Evolutionary conservation across 2,888 invertebrate genomes (phyloP), one percentile per base, ranked within the genome.

Genomic region (Orchesella flavescens): DNA sequence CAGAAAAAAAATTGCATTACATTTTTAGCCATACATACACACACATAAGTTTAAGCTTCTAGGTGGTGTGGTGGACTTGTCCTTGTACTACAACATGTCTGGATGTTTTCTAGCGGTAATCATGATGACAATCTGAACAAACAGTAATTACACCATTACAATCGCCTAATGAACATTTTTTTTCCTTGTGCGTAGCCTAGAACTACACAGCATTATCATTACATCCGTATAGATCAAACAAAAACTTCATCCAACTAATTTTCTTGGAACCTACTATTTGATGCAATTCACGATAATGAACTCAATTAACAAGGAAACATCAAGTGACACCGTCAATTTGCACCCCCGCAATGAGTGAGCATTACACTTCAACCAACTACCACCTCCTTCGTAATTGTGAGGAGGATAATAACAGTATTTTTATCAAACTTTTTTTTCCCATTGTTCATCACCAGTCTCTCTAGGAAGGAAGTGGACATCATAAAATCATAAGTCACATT

Each of bases 111-210:
- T 19, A 19, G 61, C 46, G 23, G 72, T 55, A 79, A 65, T 72
- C 55, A 43, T 53, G 78, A 79, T 79, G 78, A 79, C 78, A 72
- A 65, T 65, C 49, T 72, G 53, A 53, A 69, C 34, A 79, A 59
- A 61, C 9, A 65, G 43, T 79, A 79, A 79, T 79, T 79, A 79
- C 71, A 72, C 61, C 53, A 72, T 72, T 79, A 65, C 71, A 34
- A 2, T 23, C 69, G 69, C 71, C 78, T 69, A 72, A 72, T 53
- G 77, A 77, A 61, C 66, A 65, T 57, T 59, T 44, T 43, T 59
- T 72, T 59, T 59, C 57, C 59, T 59, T 1, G 43, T 43, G 13
- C 21, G 10, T 72, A 49, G 1, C 17, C 19, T 43, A 66, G 9
- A 23, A 23, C 61, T 13, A 17, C 12, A 61, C 61, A 61, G n/a